Evolutionary conservation across 64 coral and sea anemone species (phyloP), one percentile per base, ranked within the genome.

Genomic region (Actinia equina): DNA sequence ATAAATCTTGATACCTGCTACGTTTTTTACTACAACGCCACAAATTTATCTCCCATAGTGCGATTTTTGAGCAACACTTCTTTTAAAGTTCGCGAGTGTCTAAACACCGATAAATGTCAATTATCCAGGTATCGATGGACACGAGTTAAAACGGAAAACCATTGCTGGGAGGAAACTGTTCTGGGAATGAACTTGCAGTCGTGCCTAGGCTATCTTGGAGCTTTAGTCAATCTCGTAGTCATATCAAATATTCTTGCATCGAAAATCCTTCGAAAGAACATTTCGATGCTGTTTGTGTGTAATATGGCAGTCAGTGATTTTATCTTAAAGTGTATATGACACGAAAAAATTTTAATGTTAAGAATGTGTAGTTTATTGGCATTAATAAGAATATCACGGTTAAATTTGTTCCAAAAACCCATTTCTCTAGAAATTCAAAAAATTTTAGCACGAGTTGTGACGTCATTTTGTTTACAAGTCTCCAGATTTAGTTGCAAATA

Each of bases 251-350:
- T 89, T 1, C 37, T 91, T 11, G 80, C 83, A 23, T 84, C 83
- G 23, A 20, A 27, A 30, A 88, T n/a, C 7, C 51, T 95, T 20
- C 86, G 93, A 5, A 85, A 80, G 30, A 95, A 91, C 71, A 82
- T 84, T 6, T 77, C 90, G 19, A 95, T 95, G 93, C 42, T 91
- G 5, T 69, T 95, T 8, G 65, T 88, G 15, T 78, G 58, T 18
- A 95, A 84, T 44, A 78, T 95, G 58, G 93, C 93, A 3, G 22
- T 86, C 20, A 86, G 89, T 8, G 93, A 95, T 59, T 89, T 89
- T 41, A 3, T 91, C 6, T 20, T 95, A n/a, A n/a, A n/a, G n/a
- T n/a, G n/a, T n/a, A n/a, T n/a, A n/a, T n/a, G n/a, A n/a, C n/a
- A n/a, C n/a, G n/a, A n/a, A n/a, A n/a, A n/a, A n/a, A n/a, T n/a